Evolutionary conservation across 2,888 invertebrate genomes (phyloP).

Genomic region (Drosophila anomelani): DNA sequence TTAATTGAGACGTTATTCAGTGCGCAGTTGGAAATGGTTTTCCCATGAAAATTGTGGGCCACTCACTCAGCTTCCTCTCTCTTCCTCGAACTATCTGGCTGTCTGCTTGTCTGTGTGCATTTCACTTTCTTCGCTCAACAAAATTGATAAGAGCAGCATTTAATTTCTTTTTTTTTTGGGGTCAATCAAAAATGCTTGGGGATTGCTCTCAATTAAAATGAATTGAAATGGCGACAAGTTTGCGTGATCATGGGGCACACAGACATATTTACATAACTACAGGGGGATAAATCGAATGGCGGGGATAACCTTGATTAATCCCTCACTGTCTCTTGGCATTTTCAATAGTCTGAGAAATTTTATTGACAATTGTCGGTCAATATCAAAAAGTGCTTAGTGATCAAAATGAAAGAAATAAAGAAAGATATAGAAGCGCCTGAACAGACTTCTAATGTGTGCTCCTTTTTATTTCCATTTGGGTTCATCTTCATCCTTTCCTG

Average conservation of each 20-base stretch:
- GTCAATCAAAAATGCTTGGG: constrained; percentile 37
- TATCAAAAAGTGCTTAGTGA: constrained; percentile 34
- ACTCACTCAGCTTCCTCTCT: constrained; percentile 4
- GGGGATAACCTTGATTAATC: constrained; percentile 42
- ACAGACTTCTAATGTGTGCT: neutral
- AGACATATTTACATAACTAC: constrained; percentile 29
- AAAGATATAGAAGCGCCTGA: neutral
- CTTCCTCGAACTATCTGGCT: neutral
- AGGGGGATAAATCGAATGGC: constrained; percentile 21
- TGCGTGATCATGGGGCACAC: constrained; percentile 14
- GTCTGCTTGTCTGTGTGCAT: constrained; percentile 24
- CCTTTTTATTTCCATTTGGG: neutral
- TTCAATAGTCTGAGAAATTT: neutral
- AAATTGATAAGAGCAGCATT: constrained; percentile 23
- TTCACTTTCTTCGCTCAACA: constrained; percentile 36
- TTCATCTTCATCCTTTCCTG: neutral
- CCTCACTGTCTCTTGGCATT: constrained; percentile 8
- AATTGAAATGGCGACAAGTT: constrained; percentile 43
- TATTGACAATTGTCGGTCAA: constrained; percentile 48
- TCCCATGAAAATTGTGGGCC: constrained; percentile 41
- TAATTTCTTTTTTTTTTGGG: constrained; percentile 26
- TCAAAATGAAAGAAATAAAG: neutral
- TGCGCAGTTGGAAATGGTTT: constrained; percentile 44
- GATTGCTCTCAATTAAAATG: constrained; percentile 38
- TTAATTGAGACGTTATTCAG: constrained; percentile 38